Percentiles rank a stretch among this genome's conserved stretches.
Conservation (phyloP, 2,888 invertebrate species). For the Iphiclides podalirius region DNA sequence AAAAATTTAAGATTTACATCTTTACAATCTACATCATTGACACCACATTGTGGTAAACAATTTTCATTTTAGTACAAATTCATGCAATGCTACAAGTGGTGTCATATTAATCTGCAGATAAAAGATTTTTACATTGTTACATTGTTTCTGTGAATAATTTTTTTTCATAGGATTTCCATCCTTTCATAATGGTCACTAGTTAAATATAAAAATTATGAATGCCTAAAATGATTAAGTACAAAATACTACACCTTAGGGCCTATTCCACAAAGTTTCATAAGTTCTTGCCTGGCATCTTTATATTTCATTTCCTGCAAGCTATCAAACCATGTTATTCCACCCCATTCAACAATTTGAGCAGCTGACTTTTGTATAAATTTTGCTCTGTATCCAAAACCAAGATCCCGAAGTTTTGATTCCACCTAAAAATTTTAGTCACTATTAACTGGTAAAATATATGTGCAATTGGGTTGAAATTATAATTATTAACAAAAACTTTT, state of each 20-base stretch:
- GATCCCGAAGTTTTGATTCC: conserved; percentile 84
- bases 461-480: no score
- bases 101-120: no score
- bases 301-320: conserved; percentile 85
- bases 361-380: conserved; percentile 91
- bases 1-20: conserved; percentile 30
- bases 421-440: conserved; percentile 67
- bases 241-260: conserved; percentile 90
- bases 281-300: conserved; percentile 84
- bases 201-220: no score
- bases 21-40: not conserved
- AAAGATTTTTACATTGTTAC: no score
- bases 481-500: no score
- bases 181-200: no score
- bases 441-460: no score
- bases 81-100: no score
- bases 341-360: conserved; percentile 82
- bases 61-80: no score
- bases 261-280: conserved; percentile 91
- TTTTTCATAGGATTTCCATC: no score
- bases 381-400: conserved; percentile 93
- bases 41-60: no score
- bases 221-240: not conserved
- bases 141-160: no score
- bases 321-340: conserved; percentile 87